These are phyloP conservation scores for Aleadryas rufinucha DNA, from an alignment of 2,113 vertebrate species.

Conservation along the genomic window DNA sequence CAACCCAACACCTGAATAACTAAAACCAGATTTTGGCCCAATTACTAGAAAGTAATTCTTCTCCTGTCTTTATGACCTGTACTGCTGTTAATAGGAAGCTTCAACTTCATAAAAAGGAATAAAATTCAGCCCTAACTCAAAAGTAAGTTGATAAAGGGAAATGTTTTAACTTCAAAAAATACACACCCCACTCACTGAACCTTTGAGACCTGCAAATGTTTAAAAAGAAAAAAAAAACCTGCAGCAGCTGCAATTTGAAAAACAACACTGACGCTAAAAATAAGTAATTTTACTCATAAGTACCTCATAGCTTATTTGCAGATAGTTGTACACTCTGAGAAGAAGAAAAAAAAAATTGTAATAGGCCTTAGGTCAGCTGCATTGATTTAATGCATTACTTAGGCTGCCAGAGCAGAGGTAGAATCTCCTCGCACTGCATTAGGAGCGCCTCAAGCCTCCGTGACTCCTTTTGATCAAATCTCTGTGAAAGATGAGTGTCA, in stretches of 20 bases:
- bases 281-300: conserved; percentile 61
- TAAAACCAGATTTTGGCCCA: conserved; percentile 54
- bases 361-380: conserved; percentile 76
- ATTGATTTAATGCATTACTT: conserved; percentile 86
- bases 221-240: background rate
- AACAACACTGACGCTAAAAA: background rate
- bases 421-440: conserved; percentile 83
- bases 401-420: conserved; percentile 72
- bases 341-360: background rate
- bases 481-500: conserved; percentile 94
- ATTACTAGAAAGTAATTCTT: conserved; percentile 55
- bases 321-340: conserved; percentile 49
- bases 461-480: conserved; percentile 93
- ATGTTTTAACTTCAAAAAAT: conserved; percentile 21
- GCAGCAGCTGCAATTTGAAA: conserved; percentile 29
- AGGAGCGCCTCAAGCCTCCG: conserved; percentile 83
- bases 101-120: conserved; percentile 57
- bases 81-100: conserved; percentile 32
- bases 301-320: conserved; percentile 55
- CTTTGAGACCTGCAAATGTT: background rate
- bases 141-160: conserved; percentile 14
- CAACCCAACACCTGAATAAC: conserved; percentile 60
- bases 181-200: background rate
- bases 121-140: conserved; percentile 23
- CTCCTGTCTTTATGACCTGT: conserved; percentile 39